Percentiles rank a stretch among this genome's conserved stretches.
Evolutionary conservation across 1,140 invertebrate genomes (phyloP).

Genomic region (Stenopsyche tienmushanensis): DNA sequence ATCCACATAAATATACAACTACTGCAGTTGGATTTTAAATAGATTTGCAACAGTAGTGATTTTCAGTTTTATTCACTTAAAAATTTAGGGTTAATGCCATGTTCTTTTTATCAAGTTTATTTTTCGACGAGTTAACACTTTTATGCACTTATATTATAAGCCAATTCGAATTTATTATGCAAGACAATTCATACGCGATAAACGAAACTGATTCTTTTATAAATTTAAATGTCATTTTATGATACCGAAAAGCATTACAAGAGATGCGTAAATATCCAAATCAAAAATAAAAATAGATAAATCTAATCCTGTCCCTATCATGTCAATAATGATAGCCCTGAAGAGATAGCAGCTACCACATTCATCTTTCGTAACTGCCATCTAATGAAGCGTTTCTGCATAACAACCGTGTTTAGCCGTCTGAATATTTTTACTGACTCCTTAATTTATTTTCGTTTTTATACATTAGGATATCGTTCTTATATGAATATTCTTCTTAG

Average conservation of each 20-base stretch:
- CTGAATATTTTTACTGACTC: slow-evolving; percentile 16
- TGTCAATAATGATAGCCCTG: not conserved
- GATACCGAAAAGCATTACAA: not conserved
- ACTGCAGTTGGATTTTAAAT: not conserved
- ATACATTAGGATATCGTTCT: not conserved
- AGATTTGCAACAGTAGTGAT: not conserved
- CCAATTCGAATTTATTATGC: no score
- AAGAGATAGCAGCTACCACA: no score
- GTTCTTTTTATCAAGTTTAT: no score
- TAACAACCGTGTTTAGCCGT: slow-evolving; percentile 25
- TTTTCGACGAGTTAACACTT: no score
- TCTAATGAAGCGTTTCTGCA: slow-evolving; percentile 19
- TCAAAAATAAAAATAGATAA: no score
- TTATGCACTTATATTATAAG: no score
- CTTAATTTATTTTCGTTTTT: not conserved
- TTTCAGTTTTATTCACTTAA: no score
- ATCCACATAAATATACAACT: not conserved
- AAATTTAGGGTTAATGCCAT: no score
- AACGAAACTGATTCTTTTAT: not conserved
- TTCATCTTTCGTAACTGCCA: not conserved
- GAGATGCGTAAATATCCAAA: no score
- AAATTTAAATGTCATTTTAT: not conserved
- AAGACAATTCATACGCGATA: not conserved
- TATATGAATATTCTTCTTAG: not conserved
- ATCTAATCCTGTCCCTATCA: no score